Conservation (phyloP, 2,888 invertebrate genomes). For the Synergus laeviventris region DNA sequence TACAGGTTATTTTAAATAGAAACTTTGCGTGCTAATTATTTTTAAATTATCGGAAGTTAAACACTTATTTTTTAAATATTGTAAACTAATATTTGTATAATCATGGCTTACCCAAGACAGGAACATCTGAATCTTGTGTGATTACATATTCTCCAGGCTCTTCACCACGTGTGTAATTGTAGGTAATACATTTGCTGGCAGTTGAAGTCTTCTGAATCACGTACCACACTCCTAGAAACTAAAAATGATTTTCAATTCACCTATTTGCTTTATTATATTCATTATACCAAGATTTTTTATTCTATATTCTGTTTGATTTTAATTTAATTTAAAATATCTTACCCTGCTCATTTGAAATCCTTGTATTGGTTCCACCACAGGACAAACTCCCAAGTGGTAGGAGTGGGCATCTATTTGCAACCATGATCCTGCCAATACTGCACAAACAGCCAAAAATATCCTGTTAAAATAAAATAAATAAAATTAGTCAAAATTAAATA, state of each 20-base stretch:
- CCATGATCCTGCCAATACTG: constrained; percentile 51
- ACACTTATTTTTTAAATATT: background rate
- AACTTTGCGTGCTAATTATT: too few relatives aligned
- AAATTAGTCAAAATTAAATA: background rate
- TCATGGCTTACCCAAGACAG: constrained; percentile 66
- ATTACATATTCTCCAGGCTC: constrained; percentile 84
- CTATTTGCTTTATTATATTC: constrained; percentile 30
- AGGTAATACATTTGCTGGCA: constrained; percentile 86
- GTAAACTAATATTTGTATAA: background rate
- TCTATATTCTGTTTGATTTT: constrained; percentile 13
- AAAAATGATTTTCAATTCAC: constrained; percentile 28
- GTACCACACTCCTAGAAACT: constrained; percentile 90
- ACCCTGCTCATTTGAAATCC: constrained; percentile 87
- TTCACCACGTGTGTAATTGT: constrained; percentile 84
- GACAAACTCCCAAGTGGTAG: constrained; percentile 86
- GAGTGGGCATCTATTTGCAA: constrained; percentile 77
- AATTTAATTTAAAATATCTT: constrained; percentile 62
- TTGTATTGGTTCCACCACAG: constrained; percentile 84
- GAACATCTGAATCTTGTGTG: constrained; percentile 85
- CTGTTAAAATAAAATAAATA: constrained; percentile 55
- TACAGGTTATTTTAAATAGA: too few relatives aligned
- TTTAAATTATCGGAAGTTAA: background rate
- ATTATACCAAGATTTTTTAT: constrained; percentile 7
- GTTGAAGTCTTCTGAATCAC: constrained; percentile 90
- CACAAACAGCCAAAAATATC: constrained; percentile 53